phyloP scores from a whole-genome alignment of 2,797 vertebrate species.

The Hapalemur alaotrensis region DNA sequence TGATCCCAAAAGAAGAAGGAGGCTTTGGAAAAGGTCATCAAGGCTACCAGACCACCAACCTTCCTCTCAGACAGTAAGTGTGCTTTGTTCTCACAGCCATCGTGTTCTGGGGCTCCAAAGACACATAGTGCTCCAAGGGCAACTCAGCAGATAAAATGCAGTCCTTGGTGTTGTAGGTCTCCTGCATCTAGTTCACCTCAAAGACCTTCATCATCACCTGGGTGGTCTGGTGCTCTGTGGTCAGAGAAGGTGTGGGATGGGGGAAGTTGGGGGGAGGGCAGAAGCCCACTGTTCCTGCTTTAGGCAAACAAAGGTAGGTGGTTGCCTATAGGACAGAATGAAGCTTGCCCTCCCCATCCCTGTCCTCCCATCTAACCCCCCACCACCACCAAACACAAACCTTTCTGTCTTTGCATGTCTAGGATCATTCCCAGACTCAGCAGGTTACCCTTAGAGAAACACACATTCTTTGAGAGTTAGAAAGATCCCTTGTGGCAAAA shows the following conservation, averaged over 20 bases:
- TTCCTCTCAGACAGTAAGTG: neutral
- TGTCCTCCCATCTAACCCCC: neutral
- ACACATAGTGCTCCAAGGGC: neutral
- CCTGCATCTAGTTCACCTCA: neutral
- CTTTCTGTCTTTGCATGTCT: neutral
- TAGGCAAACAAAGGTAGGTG: neutral
- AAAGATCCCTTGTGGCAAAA: neutral
- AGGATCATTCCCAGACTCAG: neutral
- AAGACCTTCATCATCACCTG: neutral
- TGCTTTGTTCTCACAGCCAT: neutral
- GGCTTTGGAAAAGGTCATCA: neutral
- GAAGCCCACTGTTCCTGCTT: neutral
- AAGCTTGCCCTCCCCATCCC: neutral
- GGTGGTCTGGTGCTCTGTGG: neutral
- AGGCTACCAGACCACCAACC: neutral
- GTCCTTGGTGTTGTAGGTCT: neutral
- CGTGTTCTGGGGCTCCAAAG: neutral
- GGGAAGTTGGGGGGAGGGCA: too few species aligned
- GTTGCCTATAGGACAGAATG: neutral
- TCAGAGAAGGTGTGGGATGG: neutral
- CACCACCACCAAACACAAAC: neutral
- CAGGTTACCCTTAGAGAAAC: neutral
- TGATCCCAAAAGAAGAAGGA: neutral
- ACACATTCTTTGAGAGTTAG: constrained; percentile 14
- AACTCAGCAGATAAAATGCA: neutral